Evolutionary conservation across 2,797 vertebrate genomes (phyloP), one percentile per base, ranked within the genome.

Genomic region (Phylloscopus collybita): DNA sequence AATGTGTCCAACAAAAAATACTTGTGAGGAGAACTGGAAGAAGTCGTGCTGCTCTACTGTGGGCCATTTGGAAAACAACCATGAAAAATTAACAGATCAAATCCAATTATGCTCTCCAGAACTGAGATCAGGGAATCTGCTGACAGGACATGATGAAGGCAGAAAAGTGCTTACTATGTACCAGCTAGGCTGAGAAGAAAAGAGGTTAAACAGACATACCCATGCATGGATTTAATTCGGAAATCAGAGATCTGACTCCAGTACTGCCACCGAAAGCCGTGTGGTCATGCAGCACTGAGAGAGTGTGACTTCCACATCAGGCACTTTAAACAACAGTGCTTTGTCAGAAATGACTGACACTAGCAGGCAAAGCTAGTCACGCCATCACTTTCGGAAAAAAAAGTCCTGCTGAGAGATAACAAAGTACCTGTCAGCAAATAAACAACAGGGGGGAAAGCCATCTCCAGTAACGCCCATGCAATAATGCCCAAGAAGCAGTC

Each of bases 241-340:
- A 72, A 91, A 45, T 8, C 2, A 13, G 16, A 20, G 26, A 42
- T 61, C 11, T 1, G 1, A 59, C n/a, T 56, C 42, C 34, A 45
- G 2, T 8, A 34, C 20, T 38, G 42, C 26, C 50, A 61, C 42
- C 0, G 0, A 81, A 45, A 9, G 34, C 72, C 30, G 2, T 1
- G 16, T 13, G 30, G 8, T 56, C 67, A 32, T 26, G 26, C 11
- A 54, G 51, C 36, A 16, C 27, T 21, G 79, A 20, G 4, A 44
- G 25, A 51, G 0, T 12, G 20, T 14, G 36, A 86, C 23, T 6
- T 3, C 34, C 11, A 4, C 1, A 3, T 14, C 9, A 76, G 54
- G 23, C 25, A 3, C 2, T 5, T 6, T 22, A 40, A 62, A 51
- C 15, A 53, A 1, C 42, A 32, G 20, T 15, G 44, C 38, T 78